These are phyloP conservation scores for Melanostigma gelatinosum DNA, from an alignment of 2,113 vertebrate species.

Conservation along the genomic window DNA sequence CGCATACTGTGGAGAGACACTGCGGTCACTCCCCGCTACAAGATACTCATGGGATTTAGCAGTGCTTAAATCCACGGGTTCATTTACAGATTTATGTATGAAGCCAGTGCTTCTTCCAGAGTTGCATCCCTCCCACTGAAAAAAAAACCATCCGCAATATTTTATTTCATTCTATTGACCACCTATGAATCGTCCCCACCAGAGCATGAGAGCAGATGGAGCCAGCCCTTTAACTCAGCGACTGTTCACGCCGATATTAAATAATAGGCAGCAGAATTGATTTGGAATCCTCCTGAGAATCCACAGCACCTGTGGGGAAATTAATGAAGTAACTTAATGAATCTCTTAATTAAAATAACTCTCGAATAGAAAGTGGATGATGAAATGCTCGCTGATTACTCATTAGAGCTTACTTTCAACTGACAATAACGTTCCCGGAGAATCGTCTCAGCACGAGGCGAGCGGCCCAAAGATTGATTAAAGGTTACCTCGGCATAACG, in stretches of 20 bases:
- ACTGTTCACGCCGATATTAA: conserved; percentile 57
- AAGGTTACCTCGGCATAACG: conserved; percentile 7
- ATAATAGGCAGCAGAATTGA: conserved; percentile 68
- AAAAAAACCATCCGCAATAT: neutral
- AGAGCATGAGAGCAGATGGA: conserved; percentile 20
- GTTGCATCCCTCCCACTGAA: neutral
- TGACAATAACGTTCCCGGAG: conserved; percentile 30
- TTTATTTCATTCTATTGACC: conserved; percentile 13
- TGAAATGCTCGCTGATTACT: conserved; percentile 67
- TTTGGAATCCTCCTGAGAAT: conserved; percentile 61
- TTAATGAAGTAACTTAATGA: conserved; percentile 76
- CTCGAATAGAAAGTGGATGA: conserved; percentile 62
- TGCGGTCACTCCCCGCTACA: neutral
- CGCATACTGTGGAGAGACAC: conserved; percentile 10
- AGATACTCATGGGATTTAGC: neutral
- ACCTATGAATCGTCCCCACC: neutral
- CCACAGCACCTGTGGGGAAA: conserved; percentile 72
- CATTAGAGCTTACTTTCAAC: conserved; percentile 48
- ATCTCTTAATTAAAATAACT: conserved; percentile 78
- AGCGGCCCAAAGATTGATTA: conserved; percentile 22
- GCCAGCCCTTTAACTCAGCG: conserved; percentile 26
- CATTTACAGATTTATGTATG: conserved; percentile 4
- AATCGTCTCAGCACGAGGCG: neutral
- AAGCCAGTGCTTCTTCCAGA: neutral
- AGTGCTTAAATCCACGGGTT: neutral